These are phyloP conservation scores for Cydia strobilella DNA, from an alignment of 1,140 invertebrate genomes.

Conservation along the genomic window DNA sequence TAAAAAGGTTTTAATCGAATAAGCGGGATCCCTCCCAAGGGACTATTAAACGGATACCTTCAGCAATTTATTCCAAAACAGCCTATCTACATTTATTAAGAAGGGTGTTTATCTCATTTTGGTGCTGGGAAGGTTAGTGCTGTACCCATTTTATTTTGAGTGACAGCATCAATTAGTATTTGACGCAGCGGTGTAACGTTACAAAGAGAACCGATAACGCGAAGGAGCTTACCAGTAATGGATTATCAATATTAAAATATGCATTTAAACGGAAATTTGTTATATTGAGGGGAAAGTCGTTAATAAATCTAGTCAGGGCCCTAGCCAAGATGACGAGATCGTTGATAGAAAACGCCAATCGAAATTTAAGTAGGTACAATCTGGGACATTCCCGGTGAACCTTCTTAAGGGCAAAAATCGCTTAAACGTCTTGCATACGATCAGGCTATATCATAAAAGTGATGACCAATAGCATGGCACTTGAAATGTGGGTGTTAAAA, in stretches of 20 bases:
- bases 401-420: too few species aligned
- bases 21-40: conserved; percentile 49
- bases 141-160: conserved; percentile 63
- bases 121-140: conserved; percentile 35
- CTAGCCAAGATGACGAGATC: too few species aligned
- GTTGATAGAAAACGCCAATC: too few species aligned
- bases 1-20: conserved; percentile 54
- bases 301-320: neutral
- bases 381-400: too few species aligned
- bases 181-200: conserved; percentile 66
- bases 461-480: too few species aligned
- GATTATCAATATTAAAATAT: conserved; percentile 69
- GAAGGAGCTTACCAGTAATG: conserved; percentile 60
- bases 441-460: too few species aligned
- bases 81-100: neutral
- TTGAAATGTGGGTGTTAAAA: too few species aligned
- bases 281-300: conserved; percentile 15
- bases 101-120: neutral
- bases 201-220: conserved; percentile 60
- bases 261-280: conserved; percentile 37
- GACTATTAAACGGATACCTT: conserved; percentile 58
- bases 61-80: neutral
- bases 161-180: conserved; percentile 75
- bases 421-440: too few species aligned
- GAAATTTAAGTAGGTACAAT: neutral